These are phyloP conservation scores for Oscheius sp. DNA, from an alignment of 2,888 invertebrate genomes.

Conservation along the genomic window DNA sequence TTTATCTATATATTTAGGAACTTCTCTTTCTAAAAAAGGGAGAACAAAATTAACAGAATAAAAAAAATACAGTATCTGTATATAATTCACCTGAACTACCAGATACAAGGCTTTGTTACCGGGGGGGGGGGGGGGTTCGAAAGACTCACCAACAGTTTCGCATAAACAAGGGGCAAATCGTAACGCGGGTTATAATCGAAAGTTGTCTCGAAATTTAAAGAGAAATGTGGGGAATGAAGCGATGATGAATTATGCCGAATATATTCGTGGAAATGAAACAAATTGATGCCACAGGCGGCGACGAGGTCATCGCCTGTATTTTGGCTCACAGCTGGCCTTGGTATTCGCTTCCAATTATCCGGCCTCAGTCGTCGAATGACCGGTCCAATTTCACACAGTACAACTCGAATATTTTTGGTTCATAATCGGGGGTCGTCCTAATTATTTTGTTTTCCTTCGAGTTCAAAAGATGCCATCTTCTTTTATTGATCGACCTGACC, in stretches of 20 bases:
- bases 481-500: neutral
- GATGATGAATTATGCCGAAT: neutral
- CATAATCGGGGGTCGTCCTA: neutral
- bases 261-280: neutral
- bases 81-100: too few species aligned
- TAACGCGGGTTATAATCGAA: neutral
- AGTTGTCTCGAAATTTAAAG: neutral
- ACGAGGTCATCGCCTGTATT: neutral
- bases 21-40: too few species aligned
- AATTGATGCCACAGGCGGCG: neutral
- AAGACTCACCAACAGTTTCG: too few species aligned
- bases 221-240: neutral
- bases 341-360: conserved; percentile 13
- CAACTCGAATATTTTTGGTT: neutral
- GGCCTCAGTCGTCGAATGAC: neutral
- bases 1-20: too few species aligned
- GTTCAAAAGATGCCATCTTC: neutral
- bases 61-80: too few species aligned
- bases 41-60: too few species aligned
- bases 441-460: neutral
- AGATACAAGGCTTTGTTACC: too few species aligned
- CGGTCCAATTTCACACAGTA: neutral
- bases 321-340: neutral
- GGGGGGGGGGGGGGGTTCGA: too few species aligned
- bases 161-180: conserved; percentile 1